Base-by-base conservation (phyloP, 2,797 vertebrate genomes). In the Gambusia yucatana region DNA sequence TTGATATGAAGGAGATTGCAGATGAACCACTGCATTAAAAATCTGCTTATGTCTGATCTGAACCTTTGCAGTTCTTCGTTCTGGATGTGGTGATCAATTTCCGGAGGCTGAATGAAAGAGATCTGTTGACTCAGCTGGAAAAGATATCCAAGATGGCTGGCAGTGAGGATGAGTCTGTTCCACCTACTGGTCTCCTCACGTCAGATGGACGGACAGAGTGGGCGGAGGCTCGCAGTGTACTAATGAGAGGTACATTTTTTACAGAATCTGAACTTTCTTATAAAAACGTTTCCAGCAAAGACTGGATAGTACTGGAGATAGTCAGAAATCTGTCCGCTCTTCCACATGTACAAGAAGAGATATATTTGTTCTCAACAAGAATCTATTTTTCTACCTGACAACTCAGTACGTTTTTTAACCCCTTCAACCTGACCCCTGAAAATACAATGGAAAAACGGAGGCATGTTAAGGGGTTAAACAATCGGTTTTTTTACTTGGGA, bases 61-160 rank as follows among this genome's bases (percentile, higher is more conserved):
- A 89, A 94, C 93, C 82, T 81, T 55, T 84, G 28, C 94, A 99
- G 98, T 99, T 99, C 94, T 99, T 99, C 94, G 98, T 99, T 92
- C 94, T 99, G 93, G 98, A 99, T 82, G 97, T 99, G 93, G 96
- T 98, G 86, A 98, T 99, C 95, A 98, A 99, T 95, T 99, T 98
- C 90, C 97, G 97, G 14, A 96, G 96, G 76, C 96, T 99, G 87
- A 98, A 96, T 85, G 97, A 99, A 91, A 97, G 96, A 88, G 98
- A 99, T 91, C 95, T 99, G 89, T 95, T 98, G 91, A 98, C 97
- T 91, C 98, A 99, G 91, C 95, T 99, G 92, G 93, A 94, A 83
- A 99, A 97, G 90, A 98, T 99, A 79, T 90, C 91, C 83, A 98
- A 96, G 94, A 98, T 98, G 98, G 96, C 98, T 41, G 96, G 96